Base-by-base conservation (phyloP, 2,797 vertebrate species). In the Danio tinwini region DNA sequence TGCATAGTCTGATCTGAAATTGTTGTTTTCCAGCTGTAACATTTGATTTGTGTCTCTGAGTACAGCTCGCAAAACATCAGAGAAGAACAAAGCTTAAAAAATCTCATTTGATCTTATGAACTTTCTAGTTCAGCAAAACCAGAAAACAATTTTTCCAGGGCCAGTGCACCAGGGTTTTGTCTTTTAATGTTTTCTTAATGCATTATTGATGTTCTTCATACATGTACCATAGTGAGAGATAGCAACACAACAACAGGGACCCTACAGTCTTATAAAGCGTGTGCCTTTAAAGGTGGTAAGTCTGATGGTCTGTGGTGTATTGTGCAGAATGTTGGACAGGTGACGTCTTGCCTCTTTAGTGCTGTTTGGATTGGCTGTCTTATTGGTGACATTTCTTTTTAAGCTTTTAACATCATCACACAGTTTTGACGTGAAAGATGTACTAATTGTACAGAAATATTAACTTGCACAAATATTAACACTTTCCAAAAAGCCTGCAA, bases 191-290 rank as follows among this genome's bases (percentile, higher is more conserved):
- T 37, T 78, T 68, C 59, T 37, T 63, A 74, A 82, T 93, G 84
- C 89, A 93, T 93, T 91, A 91, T 93, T 93, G 86, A 94, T 92
- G 87, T 81, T 78, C 69, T 88, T 90, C 90, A 91, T 90, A 89
- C 89, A 90, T 88, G 82, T 88, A 88, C 87, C 89, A 89, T 90
- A 89, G 90, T 90, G 88, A 89, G 86, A 90, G 88, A 84, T 86
- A 83, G 50, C 56, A 64, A 75, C 44, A 4, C 62, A 62, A 65
- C 75, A 64, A 42, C 59, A 47, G 29, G n/a, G 75, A 83, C 59
- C 49, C 67, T 42, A 78, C 39, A 52, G 50, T 83, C 14, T 74
- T 37, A 44, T 74, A 78, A 59, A 37, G 29, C 40, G 1, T 17
- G n/a, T 61, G 53, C 45, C 29, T 37, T 56, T 56, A 65, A 73